phyloP scores from a whole-genome alignment of 2,888 invertebrate genomes.

The Meganola albula region DNA sequence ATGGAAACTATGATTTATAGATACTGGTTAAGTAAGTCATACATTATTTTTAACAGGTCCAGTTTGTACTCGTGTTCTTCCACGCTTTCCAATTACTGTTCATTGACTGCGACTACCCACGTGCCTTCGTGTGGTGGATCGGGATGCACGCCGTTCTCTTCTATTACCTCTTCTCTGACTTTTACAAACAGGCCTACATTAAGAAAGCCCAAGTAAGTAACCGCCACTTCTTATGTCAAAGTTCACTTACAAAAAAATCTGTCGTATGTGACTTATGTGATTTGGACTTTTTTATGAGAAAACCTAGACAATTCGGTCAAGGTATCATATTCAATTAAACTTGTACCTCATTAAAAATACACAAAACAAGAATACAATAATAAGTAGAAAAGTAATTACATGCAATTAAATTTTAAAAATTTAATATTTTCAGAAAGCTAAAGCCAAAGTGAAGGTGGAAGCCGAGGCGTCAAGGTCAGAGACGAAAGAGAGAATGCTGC shows the following conservation, averaged over 20 bases:
- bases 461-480: constrained; percentile 43
- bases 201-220: constrained; percentile 53
- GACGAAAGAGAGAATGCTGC: constrained; percentile 54
- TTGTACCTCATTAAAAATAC: no score
- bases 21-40: no score
- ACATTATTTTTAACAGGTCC: constrained; percentile 81
- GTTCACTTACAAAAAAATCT: no score
- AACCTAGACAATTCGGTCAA: no score
- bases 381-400: no score
- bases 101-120: constrained; percentile 93
- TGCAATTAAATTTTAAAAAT: no score
- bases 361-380: no score
- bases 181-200: constrained; percentile 89
- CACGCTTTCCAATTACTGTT: constrained; percentile 94
- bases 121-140: constrained; percentile 93
- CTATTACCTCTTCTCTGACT: constrained; percentile 93
- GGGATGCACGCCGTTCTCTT: constrained; percentile 95
- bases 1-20: no score
- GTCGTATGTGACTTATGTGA: no score
- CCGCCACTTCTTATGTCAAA: no score
- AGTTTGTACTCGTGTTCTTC: constrained; percentile 91
- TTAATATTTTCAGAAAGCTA: constrained; percentile 34
- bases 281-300: no score
- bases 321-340: no score
- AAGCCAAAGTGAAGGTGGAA: constrained; percentile 45